These are phyloP conservation scores for Pterostichus niger DNA, from an alignment of 2,888 invertebrate species.

Conservation along the genomic window DNA sequence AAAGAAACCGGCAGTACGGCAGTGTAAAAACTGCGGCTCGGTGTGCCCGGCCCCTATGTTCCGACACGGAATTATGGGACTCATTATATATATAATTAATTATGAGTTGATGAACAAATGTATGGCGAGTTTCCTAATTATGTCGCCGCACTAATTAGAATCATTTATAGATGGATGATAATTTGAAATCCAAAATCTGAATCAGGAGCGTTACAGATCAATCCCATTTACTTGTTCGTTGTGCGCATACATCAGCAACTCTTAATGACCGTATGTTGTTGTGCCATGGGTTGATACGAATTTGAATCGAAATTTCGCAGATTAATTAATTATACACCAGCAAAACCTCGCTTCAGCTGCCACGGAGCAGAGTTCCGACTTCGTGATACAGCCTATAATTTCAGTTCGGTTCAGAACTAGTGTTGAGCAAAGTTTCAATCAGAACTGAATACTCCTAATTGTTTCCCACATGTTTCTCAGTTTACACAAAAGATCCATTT, in stretches of 20 bases:
- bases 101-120: too few relatives aligned
- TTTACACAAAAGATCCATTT: slow-evolving; percentile 49
- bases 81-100: too few relatives aligned
- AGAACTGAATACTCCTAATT: slow-evolving; percentile 30
- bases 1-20: too few relatives aligned
- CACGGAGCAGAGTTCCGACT: slow-evolving; percentile 42
- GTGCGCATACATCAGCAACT: slow-evolving; percentile 16
- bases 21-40: too few relatives aligned
- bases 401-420: slow-evolving; percentile 22
- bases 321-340: slow-evolving; percentile 42
- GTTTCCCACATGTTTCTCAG: slow-evolving; percentile 17
- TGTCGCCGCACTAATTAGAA: background rate
- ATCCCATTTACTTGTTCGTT: slow-evolving; percentile 2
- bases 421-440: slow-evolving; percentile 30
- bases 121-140: background rate
- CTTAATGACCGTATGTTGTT: slow-evolving; percentile 38
- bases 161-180: background rate
- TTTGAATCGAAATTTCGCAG: slow-evolving; percentile 44
- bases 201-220: slow-evolving; percentile 7
- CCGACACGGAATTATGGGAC: too few relatives aligned
- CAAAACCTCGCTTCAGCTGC: slow-evolving; percentile 9
- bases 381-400: slow-evolving; percentile 41
- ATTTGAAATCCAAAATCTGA: background rate
- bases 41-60: too few relatives aligned
- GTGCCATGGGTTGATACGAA: slow-evolving; percentile 1